These are phyloP conservation scores for Palythoa heliodiscus DNA, from an alignment of 92 coral and sea anemone genomes.

Conservation along the genomic window DNA sequence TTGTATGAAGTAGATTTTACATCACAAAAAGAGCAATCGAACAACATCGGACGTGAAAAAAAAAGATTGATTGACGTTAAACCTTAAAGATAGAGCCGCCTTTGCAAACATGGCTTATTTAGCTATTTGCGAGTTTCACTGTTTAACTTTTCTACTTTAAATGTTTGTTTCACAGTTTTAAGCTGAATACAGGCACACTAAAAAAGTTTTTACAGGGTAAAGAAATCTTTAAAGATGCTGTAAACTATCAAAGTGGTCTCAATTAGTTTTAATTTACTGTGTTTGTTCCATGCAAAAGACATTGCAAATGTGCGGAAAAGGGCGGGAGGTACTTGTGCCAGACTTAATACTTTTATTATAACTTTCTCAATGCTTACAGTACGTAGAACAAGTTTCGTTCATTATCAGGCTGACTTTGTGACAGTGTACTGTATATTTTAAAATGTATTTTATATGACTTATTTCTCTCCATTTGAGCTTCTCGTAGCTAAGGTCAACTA, in stretches of 20 bases:
- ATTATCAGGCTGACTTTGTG: conserved; percentile 10
- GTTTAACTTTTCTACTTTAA: conserved; percentile 81
- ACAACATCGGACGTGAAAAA: conserved; percentile 38
- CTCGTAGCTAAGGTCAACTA: conserved; percentile 13
- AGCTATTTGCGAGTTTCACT: conserved; percentile 82
- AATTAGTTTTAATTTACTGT: conserved; percentile 71
- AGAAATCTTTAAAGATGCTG: conserved; percentile 65
- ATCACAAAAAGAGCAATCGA: conserved; percentile 86
- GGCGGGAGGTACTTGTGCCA: conserved; percentile 57
- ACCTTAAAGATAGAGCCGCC: conserved; percentile 70
- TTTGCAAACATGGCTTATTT: conserved; percentile 84
- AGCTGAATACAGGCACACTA: conserved; percentile 55
- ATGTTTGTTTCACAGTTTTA: conserved; percentile 78
- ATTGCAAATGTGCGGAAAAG: conserved; percentile 65
- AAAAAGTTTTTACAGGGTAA: conserved; percentile 59
- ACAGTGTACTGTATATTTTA: neutral
- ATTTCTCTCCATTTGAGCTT: neutral
- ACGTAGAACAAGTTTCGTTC: conserved; percentile 54
- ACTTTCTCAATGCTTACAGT: conserved; percentile 47
- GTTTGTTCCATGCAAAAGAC: conserved; percentile 72
- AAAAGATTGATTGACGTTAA: conserved; percentile 72
- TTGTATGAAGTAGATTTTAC: conserved; percentile 36
- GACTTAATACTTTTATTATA: conserved; percentile 63
- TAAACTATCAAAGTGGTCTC: conserved; percentile 63
- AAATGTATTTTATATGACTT: neutral